These are phyloP conservation scores for Raillietiella orientalis DNA, from an alignment of 2,888 invertebrate genomes.

Conservation along the genomic window DNA sequence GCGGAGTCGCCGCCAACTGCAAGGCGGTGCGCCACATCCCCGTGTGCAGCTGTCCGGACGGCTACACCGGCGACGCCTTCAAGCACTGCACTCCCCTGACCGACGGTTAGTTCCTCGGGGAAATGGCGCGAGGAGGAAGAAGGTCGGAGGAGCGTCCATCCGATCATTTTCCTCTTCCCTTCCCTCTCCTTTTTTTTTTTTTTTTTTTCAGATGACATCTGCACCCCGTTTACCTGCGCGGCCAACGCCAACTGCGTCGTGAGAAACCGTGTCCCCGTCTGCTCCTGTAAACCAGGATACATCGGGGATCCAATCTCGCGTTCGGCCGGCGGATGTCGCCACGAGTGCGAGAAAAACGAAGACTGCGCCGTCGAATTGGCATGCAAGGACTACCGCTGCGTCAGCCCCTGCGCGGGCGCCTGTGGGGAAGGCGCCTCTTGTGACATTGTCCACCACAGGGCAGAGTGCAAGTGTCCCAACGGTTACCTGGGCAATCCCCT, in stretches of 20 bases:
- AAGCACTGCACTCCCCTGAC: too few relatives aligned
- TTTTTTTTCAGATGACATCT: conserved; percentile 31
- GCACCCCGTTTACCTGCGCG: conserved; percentile 20
- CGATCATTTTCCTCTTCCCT: background rate
- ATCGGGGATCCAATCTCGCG: background rate
- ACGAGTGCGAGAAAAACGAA: conserved; percentile 9
- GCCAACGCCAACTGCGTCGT: conserved; percentile 4
- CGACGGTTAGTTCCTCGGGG: too few relatives aligned
- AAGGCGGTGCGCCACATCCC: conserved; percentile 39
- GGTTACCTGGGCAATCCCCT: conserved; percentile 41
- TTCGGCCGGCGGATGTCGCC: conserved; percentile 8
- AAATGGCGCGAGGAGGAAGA: too few relatives aligned
- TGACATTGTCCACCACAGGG: conserved; percentile 5
- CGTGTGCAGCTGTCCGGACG: conserved; percentile 26
- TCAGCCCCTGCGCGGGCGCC: conserved; percentile 25
- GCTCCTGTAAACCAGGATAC: conserved; percentile 3
- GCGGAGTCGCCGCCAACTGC: conserved; percentile 32
- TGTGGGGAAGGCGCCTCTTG: conserved; percentile 36
- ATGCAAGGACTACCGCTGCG: conserved; percentile 36
- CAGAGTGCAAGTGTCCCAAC: conserved; percentile 11
- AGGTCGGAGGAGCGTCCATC: background rate
- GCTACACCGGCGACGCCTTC: conserved; percentile 2
- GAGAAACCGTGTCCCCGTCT: conserved; percentile 4
- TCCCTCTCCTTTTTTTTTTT: conserved; percentile 1
- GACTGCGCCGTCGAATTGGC: conserved; percentile 19